phyloP scores from a whole-genome alignment of 2,797 vertebrate species.

The Rousettus madagascariensis region DNA sequence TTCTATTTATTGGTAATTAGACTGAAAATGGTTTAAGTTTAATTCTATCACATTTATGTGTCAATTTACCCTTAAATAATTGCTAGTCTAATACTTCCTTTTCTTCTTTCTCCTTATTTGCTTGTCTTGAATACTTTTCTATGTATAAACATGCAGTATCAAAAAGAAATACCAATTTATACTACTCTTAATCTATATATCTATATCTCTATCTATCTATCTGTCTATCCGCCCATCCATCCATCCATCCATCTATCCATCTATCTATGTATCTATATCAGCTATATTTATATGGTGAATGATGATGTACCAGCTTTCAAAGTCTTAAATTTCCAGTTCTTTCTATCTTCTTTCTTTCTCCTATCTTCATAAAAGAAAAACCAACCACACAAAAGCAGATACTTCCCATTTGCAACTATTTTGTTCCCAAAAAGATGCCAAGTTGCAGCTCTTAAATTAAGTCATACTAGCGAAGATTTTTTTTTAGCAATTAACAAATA shows the following conservation, averaged over 20 bases:
- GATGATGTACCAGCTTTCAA: background rate
- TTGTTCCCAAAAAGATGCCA: background rate
- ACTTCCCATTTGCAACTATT: background rate
- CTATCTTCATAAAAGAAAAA: background rate
- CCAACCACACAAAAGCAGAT: background rate
- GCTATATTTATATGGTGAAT: background rate
- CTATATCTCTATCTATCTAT: no score
- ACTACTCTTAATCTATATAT: background rate
- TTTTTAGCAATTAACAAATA: conserved; percentile 44
- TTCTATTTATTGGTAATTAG: background rate
- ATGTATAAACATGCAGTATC: background rate
- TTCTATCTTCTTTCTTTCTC: background rate
- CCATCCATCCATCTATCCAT: no score
- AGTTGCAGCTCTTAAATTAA: background rate
- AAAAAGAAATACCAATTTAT: background rate
- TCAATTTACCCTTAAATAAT: background rate
- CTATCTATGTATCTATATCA: background rate
- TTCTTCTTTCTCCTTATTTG: background rate
- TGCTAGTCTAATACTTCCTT: background rate
- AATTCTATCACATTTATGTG: background rate
- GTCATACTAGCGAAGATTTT: background rate
- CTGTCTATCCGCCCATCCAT: background rate
- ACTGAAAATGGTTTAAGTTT: background rate
- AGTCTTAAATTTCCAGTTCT: background rate
- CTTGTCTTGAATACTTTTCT: background rate